These are phyloP conservation scores for Mormyrus hasselquistii DNA, from an alignment of 2,797 vertebrate species.

Conservation along the genomic window DNA sequence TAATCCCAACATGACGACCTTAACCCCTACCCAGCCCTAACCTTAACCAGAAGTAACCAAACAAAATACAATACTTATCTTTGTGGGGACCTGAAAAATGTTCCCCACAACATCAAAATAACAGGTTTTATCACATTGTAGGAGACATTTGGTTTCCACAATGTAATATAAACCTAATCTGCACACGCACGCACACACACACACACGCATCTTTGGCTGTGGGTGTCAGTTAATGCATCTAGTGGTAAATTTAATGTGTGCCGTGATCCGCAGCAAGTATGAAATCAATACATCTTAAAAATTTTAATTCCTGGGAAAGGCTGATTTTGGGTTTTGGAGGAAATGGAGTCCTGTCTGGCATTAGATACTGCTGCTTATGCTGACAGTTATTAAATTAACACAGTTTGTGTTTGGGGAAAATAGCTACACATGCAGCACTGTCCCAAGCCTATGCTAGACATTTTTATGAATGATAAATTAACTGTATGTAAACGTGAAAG, in stretches of 20 bases:
- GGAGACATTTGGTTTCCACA: neutral
- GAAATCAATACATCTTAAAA: slow-evolving; percentile 6
- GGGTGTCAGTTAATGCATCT: neutral
- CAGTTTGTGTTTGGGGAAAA: neutral
- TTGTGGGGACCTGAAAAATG: neutral
- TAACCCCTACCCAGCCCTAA: no score
- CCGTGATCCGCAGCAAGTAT: neutral
- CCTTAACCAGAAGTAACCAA: no score
- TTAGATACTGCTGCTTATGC: neutral
- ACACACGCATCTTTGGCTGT: neutral
- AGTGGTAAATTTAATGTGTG: neutral
- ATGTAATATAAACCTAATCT: neutral
- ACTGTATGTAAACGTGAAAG: neutral
- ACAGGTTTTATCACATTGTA: neutral
- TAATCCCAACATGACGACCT: neutral
- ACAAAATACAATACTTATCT: neutral
- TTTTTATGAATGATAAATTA: neutral
- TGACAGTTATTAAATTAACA: neutral
- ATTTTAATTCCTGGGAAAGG: neutral
- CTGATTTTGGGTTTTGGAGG: neutral
- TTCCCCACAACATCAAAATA: neutral
- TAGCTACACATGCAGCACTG: neutral
- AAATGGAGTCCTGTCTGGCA: neutral
- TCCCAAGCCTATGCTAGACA: neutral
- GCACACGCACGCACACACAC: neutral